These are phyloP conservation scores for Arenicola marina DNA, from an alignment of 2,888 invertebrate genomes.

Conservation along the genomic window DNA sequence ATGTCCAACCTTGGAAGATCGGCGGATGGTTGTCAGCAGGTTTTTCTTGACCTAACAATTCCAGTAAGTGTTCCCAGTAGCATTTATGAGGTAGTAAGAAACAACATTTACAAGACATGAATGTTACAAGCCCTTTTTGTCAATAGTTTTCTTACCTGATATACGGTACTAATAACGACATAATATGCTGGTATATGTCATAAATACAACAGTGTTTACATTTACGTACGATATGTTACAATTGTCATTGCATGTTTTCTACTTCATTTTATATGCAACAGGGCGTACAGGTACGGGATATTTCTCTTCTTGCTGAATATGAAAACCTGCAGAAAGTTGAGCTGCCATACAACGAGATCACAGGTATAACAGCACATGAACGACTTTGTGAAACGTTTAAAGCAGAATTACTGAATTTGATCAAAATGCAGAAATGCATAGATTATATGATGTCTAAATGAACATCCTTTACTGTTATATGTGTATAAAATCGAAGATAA, in stretches of 20 bases:
- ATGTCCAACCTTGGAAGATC: slow-evolving; percentile 54
- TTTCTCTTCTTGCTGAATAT: slow-evolving; percentile 46
- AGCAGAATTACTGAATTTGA: too few species aligned
- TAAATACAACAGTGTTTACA: too few species aligned
- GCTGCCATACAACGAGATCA: slow-evolving; percentile 55
- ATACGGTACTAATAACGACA: too few species aligned
- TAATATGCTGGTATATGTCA: too few species aligned
- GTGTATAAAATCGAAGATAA: too few species aligned
- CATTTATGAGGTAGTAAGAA: not conserved
- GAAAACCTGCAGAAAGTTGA: slow-evolving; percentile 56
- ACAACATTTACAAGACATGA: not conserved
- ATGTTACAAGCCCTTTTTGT: too few species aligned
- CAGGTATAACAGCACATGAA: slow-evolving; percentile 38
- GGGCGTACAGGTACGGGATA: slow-evolving; percentile 54
- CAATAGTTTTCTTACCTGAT: too few species aligned
- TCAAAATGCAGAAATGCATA: too few species aligned
- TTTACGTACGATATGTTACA: not conserved
- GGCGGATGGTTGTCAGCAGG: slow-evolving; percentile 55
- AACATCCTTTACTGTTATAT: too few species aligned
- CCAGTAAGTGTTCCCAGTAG: slow-evolving; percentile 41
- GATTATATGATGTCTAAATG: too few species aligned
- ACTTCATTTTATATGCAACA: slow-evolving; percentile 18
- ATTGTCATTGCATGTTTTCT: not conserved
- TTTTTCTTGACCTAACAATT: slow-evolving; percentile 53
- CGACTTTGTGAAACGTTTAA: too few species aligned